These are phyloP conservation scores for Hydractinia echinata DNA, from an alignment of 30 jellyfish, hydroid and myxozoan species.

Conservation along the genomic window DNA sequence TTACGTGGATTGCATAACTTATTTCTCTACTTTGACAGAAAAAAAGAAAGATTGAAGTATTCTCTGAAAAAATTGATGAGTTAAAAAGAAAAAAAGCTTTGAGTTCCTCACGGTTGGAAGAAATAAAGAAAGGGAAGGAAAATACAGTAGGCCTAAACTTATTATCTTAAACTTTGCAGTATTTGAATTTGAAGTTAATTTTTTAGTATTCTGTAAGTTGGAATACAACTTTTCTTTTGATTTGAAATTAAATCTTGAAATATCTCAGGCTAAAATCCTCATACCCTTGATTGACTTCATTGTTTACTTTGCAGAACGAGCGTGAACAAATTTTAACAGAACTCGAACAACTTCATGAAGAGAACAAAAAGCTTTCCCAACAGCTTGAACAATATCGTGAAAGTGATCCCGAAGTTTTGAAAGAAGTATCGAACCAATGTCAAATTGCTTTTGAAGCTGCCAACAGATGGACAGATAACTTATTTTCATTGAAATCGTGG, in stretches of 20 bases:
- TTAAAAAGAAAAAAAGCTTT: slow-evolving; percentile 32
- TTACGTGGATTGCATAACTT: no score
- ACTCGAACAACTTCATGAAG: slow-evolving; percentile 40
- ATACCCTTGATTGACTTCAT: no score
- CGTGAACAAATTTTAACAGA: slow-evolving; percentile 41
- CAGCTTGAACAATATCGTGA: slow-evolving; percentile 67
- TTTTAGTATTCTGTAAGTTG: no score
- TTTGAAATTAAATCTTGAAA: no score
- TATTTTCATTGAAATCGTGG: slow-evolving; percentile 80
- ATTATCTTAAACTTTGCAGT: background rate
- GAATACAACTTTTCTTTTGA: no score
- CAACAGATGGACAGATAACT: slow-evolving; percentile 97
- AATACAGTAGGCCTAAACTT: slow-evolving; percentile 48
- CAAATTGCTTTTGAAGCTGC: slow-evolving; percentile 78
- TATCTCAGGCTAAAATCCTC: no score
- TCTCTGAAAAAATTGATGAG: slow-evolving; percentile 53
- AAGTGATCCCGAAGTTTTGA: slow-evolving; percentile 92
- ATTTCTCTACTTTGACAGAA: slow-evolving; percentile 32
- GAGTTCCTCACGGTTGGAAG: slow-evolving; percentile 43
- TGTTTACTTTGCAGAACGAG: slow-evolving; percentile 46
- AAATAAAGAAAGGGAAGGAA: slow-evolving; percentile 82
- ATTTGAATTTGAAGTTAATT: no score
- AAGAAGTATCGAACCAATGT: slow-evolving; percentile 53
- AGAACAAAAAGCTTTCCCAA: slow-evolving; percentile 27
- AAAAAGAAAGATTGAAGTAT: slow-evolving; percentile 52